phyloP scores from a whole-genome alignment of 2,113 vertebrate species.

The Callospermophilus lateralis region DNA sequence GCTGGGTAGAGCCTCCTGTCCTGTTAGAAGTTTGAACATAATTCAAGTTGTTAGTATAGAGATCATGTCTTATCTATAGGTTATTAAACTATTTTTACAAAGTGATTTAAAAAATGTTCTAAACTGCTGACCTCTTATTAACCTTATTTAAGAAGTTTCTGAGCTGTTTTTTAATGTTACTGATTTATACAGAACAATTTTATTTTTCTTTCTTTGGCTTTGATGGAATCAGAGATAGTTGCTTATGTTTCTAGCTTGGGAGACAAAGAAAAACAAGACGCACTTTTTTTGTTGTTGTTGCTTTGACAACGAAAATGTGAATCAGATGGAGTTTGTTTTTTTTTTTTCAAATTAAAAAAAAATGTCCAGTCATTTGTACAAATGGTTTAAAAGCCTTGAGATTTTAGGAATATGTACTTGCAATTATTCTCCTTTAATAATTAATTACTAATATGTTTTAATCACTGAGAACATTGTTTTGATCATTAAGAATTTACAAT shows the following conservation, averaged over 20 bases:
- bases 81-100: background rate
- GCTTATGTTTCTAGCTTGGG: background rate
- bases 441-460: conserved; percentile 82
- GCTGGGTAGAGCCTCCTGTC: background rate
- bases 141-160: background rate
- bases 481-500: conserved; percentile 81
- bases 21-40: background rate
- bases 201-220: conserved; percentile 20
- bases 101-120: conserved; percentile 3
- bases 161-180: background rate
- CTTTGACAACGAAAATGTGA: background rate
- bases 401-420: conserved; percentile 79
- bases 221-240: background rate
- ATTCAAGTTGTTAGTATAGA: background rate
- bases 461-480: conserved; percentile 81
- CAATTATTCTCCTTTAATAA: conserved; percentile 82
- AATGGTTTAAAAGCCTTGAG: conserved; percentile 81
- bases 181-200: background rate
- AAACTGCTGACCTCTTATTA: background rate
- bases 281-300: background rate
- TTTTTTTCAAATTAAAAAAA: conserved; percentile 69
- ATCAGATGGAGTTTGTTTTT: conserved; percentile 55
- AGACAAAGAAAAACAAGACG: background rate
- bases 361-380: conserved; percentile 75
- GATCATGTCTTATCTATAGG: background rate